Percentiles rank a stretch among this genome's conserved stretches.
phyloP scores from a whole-genome alignment of 23 tunicate genomes.

The Trididemnum nubilum region DNA sequence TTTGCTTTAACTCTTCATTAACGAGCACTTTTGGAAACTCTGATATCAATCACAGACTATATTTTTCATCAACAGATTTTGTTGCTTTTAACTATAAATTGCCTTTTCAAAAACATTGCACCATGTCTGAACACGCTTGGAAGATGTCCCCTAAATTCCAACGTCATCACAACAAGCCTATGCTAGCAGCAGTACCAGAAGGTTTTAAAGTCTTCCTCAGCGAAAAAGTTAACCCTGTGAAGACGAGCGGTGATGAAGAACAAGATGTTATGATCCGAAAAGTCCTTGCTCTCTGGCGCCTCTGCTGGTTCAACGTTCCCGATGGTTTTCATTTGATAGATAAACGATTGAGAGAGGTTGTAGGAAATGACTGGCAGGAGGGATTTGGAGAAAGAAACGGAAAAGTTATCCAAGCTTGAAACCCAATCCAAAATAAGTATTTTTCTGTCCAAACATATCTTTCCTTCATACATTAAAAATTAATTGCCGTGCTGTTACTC shows the following conservation, averaged over 20 bases:
- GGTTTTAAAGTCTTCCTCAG: slow-evolving; percentile 43
- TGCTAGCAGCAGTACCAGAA: slow-evolving; percentile 40
- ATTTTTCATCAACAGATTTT: no score
- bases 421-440: no score
- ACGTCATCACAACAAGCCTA: slow-evolving; percentile 23
- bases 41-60: no score
- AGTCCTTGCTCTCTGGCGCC: slow-evolving; percentile 81
- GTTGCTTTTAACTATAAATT: no score
- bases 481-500: no score
- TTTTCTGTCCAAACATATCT: no score
- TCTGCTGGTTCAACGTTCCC: slow-evolving; percentile 66
- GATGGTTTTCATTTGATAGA: slow-evolving; percentile 50
- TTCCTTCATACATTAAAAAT: no score
- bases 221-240: slow-evolving; percentile 36
- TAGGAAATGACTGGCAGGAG: slow-evolving; percentile 46
- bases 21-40: no score
- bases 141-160: slow-evolving; percentile 49
- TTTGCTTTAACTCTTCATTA: no score
- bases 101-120: no score
- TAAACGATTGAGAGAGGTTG: slow-evolving; percentile 16
- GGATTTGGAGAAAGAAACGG: slow-evolving; percentile 39
- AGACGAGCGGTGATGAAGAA: slow-evolving; percentile 31
- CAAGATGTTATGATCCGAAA: slow-evolving; percentile 62
- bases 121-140: slow-evolving; percentile 64
- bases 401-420: no score